These are phyloP conservation scores for Nebria salina DNA, from an alignment of 2,888 invertebrate genomes.

Conservation along the genomic window DNA sequence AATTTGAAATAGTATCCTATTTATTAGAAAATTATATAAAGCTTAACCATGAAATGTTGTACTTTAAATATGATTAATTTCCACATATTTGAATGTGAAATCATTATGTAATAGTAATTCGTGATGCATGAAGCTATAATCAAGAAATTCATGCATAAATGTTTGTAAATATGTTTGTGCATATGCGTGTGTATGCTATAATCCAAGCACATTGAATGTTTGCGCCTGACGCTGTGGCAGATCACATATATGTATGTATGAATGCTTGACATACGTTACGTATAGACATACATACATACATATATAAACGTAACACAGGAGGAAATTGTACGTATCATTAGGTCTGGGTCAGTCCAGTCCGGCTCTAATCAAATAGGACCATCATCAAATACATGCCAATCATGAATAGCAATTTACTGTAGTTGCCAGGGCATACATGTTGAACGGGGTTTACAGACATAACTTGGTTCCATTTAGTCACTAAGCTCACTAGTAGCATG, in stretches of 20 bases:
- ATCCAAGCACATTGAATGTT: neutral
- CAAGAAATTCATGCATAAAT: conserved; percentile 1
- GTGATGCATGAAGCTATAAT: neutral
- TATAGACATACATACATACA: conserved; percentile 53
- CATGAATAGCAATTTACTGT: conserved; percentile 41
- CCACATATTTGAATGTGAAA: neutral
- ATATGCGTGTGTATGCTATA: neutral
- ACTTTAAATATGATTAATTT: neutral
- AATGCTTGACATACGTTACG: conserved; percentile 51
- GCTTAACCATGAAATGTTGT: neutral
- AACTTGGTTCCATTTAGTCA: conserved; percentile 8
- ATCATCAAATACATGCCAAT: conserved; percentile 45
- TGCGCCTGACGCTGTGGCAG: conserved; percentile 2
- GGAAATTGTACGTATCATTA: conserved; percentile 63
- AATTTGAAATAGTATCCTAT: too few relatives aligned
- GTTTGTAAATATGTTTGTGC: neutral
- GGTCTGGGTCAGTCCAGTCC: conserved; percentile 53
- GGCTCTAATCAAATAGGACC: conserved; percentile 27
- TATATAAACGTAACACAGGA: conserved; percentile 48
- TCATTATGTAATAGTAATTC: too few relatives aligned
- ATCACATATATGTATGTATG: conserved; percentile 2
- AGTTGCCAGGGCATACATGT: conserved; percentile 10
- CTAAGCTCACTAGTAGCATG: conserved; percentile 1
- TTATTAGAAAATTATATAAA: too few relatives aligned
- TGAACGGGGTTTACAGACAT: conserved; percentile 14